These are phyloP conservation scores for Prosapia bicincta DNA, from an alignment of 2,888 invertebrate genomes.

Conservation along the genomic window DNA sequence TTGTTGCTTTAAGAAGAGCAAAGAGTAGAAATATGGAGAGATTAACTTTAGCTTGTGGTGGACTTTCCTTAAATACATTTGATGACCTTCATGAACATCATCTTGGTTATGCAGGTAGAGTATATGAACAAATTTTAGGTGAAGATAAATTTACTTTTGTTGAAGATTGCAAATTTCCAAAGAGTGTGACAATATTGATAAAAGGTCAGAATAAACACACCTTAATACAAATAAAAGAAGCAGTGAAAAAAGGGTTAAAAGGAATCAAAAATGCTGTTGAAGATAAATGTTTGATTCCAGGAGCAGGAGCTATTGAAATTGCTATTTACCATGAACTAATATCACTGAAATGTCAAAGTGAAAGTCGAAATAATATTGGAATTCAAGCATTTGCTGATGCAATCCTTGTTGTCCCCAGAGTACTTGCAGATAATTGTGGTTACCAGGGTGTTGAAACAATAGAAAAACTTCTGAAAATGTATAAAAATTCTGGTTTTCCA, in stretches of 20 bases:
- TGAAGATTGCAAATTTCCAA: constrained; percentile 92
- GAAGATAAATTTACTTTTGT: constrained; percentile 98
- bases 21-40: constrained; percentile 99
- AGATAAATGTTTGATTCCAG: constrained; percentile 71
- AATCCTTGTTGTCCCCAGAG: constrained; percentile 90
- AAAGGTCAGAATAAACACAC: constrained; percentile 98
- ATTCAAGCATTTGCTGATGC: constrained; percentile 96
- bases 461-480: constrained; percentile 91
- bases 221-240: constrained; percentile 92
- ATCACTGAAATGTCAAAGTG: constrained; percentile 78
- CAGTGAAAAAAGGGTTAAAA: constrained; percentile 91
- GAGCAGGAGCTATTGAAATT: constrained; percentile 96
- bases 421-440: constrained; percentile 89
- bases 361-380: constrained; percentile 85
- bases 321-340: constrained; percentile 75
- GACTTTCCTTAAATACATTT: constrained; percentile 90
- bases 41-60: constrained; percentile 92
- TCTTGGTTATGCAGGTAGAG: constrained; percentile 89
- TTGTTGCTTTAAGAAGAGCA: constrained; percentile 90
- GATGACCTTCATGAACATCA: constrained; percentile 85
- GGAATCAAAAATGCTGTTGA: constrained; percentile 97
- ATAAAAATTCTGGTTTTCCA: constrained; percentile 63
- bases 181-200: constrained; percentile 92
- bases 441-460: constrained; percentile 94
- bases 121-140: constrained; percentile 96